These are phyloP conservation scores for Archips xylosteana DNA, from an alignment of 2,888 invertebrate genomes.

Conservation along the genomic window DNA sequence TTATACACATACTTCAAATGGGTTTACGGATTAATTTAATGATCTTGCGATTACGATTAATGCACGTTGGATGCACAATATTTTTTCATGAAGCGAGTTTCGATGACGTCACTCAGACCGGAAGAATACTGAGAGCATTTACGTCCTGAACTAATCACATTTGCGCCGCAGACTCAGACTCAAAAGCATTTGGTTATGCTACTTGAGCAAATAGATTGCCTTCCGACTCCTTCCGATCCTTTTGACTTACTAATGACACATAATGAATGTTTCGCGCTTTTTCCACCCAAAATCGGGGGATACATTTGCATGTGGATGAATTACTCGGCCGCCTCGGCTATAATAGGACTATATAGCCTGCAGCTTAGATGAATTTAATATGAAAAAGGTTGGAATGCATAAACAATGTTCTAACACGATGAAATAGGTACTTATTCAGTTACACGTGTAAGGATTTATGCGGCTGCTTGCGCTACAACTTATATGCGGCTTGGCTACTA, in stretches of 20 bases:
- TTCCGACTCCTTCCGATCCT: slow-evolving; percentile 31
- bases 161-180: slow-evolving; percentile 25
- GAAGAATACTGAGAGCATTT: slow-evolving; percentile 29
- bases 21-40: no score
- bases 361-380: slow-evolving; percentile 28
- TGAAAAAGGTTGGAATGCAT: slow-evolving; percentile 19
- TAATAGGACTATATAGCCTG: slow-evolving; percentile 20
- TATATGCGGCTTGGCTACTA: background rate
- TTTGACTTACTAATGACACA: slow-evolving; percentile 28
- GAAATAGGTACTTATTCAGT: slow-evolving; percentile 14
- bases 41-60: no score
- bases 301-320: slow-evolving; percentile 37
- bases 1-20: no score
- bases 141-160: slow-evolving; percentile 18
- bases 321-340: slow-evolving; percentile 20
- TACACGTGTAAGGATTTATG: background rate
- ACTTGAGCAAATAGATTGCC: slow-evolving; percentile 34
- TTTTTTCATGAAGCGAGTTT: background rate
- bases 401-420: slow-evolving; percentile 19
- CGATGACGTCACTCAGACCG: background rate
- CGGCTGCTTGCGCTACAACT: no score
- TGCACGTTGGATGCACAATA: no score
- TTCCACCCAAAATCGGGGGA: slow-evolving; percentile 15
- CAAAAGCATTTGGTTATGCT: slow-evolving; percentile 36
- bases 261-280: slow-evolving; percentile 33